These are phyloP conservation scores for Trididemnum clinides DNA, from an alignment of 23 tunicate species.

Conservation along the genomic window DNA sequence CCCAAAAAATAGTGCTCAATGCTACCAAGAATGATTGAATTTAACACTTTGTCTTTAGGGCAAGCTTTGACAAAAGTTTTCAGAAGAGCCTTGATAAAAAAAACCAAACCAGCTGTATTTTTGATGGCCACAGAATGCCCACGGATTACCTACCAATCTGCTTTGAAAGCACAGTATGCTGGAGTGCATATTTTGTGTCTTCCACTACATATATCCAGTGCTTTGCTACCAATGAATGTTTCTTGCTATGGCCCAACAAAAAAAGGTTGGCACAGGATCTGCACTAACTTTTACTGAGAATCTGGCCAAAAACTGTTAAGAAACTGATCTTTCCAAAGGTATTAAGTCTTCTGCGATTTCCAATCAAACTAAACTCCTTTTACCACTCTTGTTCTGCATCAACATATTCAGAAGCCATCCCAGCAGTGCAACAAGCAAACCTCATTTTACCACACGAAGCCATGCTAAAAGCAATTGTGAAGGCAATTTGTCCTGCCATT, in stretches of 20 bases:
- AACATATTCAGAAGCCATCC: background rate
- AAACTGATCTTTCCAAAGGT: background rate
- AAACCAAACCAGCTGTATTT: background rate
- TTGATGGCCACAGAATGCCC: background rate
- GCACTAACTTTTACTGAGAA: background rate
- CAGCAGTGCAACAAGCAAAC: background rate
- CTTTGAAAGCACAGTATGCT: background rate
- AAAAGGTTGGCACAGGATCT: background rate
- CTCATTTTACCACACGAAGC: background rate
- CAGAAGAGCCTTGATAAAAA: background rate
- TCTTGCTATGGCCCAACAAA: slow-evolving; percentile 4
- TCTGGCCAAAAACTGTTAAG: background rate
- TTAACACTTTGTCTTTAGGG: background rate
- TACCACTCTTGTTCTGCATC: background rate
- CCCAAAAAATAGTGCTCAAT: background rate
- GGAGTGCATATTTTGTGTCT: background rate
- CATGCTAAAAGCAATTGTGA: background rate
- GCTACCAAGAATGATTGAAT: background rate
- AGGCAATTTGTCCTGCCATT: background rate
- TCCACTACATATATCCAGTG: slow-evolving; percentile 15
- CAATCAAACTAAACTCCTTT: background rate
- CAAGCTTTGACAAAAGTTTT: background rate
- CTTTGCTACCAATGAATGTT: slow-evolving; percentile 4
- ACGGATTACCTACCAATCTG: background rate
- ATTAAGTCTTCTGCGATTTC: background rate